These are phyloP conservation scores for Pangasius mekongensis DNA, from an alignment of 2,797 vertebrate genomes.

Conservation along the genomic window DNA sequence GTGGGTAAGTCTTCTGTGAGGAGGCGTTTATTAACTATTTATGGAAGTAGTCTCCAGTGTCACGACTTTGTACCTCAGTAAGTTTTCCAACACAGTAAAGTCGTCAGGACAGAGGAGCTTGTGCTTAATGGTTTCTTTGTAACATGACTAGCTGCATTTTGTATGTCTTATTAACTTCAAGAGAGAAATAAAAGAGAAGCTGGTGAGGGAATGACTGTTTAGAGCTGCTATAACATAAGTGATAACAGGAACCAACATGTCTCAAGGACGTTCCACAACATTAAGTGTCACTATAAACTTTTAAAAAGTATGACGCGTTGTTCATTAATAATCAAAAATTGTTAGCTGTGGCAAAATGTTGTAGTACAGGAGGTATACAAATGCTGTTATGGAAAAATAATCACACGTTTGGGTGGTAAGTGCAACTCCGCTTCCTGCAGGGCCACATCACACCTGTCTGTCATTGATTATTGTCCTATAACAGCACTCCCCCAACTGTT, in stretches of 20 bases:
- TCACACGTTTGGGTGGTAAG: neutral
- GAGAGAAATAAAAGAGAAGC: too few species aligned
- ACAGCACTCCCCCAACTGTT: neutral
- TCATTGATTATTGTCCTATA: neutral
- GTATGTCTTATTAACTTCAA: neutral
- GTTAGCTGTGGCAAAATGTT: neutral
- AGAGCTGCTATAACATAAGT: neutral
- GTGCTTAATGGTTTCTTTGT: neutral
- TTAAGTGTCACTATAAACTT: neutral
- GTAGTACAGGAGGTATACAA: neutral
- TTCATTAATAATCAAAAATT: neutral
- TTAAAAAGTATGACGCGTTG: neutral
- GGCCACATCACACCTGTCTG: neutral
- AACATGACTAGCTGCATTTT: neutral
- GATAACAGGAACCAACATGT: neutral
- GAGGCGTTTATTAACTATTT: neutral
- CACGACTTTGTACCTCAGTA: neutral
- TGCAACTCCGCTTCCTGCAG: neutral
- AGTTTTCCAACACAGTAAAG: too few species aligned
- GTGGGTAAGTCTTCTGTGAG: neutral
- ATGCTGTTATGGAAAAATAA: neutral
- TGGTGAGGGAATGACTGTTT: neutral
- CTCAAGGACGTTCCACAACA: neutral
- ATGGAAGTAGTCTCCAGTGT: neutral
- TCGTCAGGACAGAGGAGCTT: neutral